Conservation (phyloP, 92 coral and sea anemone genomes). For the Ricordea florida region DNA sequence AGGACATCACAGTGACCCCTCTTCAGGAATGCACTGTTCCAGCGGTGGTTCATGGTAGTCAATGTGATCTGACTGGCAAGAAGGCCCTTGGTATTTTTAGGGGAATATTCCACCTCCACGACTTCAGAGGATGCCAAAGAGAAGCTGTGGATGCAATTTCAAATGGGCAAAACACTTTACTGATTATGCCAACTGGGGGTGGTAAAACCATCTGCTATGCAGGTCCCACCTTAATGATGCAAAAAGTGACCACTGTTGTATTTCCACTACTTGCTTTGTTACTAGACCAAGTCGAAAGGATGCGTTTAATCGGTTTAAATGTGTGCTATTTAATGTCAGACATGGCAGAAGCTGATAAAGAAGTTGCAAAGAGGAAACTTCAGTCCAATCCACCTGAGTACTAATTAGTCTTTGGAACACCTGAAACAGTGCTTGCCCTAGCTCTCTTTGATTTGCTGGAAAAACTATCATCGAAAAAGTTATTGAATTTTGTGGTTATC, state of each 20-base stretch:
- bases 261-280: slow-evolving; percentile 44
- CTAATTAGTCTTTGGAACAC: slow-evolving; percentile 25
- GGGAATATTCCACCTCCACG: too few species aligned
- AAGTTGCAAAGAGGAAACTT: slow-evolving; percentile 5
- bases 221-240: slow-evolving; percentile 36
- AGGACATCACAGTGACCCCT: too few species aligned
- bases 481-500: slow-evolving; percentile 14
- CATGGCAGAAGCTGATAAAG: slow-evolving; percentile 13
- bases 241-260: slow-evolving; percentile 40
- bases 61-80: too few species aligned
- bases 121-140: slow-evolving; percentile 48
- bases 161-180: slow-evolving; percentile 19
- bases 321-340: slow-evolving; percentile 37
- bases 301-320: slow-evolving; percentile 42
- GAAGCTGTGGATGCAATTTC: slow-evolving; percentile 28
- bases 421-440: slow-evolving; percentile 27
- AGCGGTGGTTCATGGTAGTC: too few species aligned
- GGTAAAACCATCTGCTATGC: slow-evolving; percentile 59
- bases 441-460: background rate
- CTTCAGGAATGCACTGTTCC: too few species aligned
- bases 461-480: background rate
- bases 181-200: slow-evolving; percentile 68
- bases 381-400: slow-evolving; percentile 2
- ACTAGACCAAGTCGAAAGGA: slow-evolving; percentile 36
- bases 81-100: too few species aligned